Base-by-base conservation (phyloP, 2,888 invertebrate genomes). In the Onthophagus sagittarius region DNA sequence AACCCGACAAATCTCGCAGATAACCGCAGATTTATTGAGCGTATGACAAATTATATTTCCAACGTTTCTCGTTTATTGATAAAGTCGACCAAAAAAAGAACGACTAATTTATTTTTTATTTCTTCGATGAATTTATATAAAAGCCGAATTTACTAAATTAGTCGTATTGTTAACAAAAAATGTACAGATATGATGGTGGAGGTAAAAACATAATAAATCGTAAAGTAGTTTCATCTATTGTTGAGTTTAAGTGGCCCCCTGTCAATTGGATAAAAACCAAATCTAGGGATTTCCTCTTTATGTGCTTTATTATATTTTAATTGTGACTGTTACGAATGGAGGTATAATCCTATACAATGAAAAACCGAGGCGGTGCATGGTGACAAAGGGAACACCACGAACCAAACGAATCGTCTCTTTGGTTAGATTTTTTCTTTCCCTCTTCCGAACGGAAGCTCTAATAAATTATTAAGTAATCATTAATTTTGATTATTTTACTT, bases 1-100 rank as follows among this genome's bases (percentile, higher is more conserved):
- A 81, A 80, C 80, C 79, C 80, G 81, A 78, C 84, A 84, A 84
- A 84, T 84, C 84, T 84, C 81, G 77, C 78, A 81, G 82, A 83
- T 83, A 83, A 83, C 78, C 81, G 79, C 78, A 74, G 76, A 53
- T 53, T 53, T 53, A 53, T 53, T 23, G 23, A 23, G 23, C 23
- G 23, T 23, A 23, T 23, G 23, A 23, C 23, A 23, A 23, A 23
- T 23, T 23, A 23, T 23, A 3, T 23, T 23, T 23, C 23, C 3
- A 23, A 23, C 23, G 23, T 2, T 23, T 23, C 23, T 23, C 23
- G 23, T 23, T 23, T 23, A 23, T 23, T 23, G 23, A 23, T 23
- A 23, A 23, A 23, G 23, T 23, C 23, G 23, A 23, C 3, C 23
- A 23, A 23, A 23, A 3, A 23, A 23, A 23, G 23, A 23, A 23